Conservation (phyloP, 1,140 invertebrate genomes). For the Pseudomyrmex flavicornis region DNA sequence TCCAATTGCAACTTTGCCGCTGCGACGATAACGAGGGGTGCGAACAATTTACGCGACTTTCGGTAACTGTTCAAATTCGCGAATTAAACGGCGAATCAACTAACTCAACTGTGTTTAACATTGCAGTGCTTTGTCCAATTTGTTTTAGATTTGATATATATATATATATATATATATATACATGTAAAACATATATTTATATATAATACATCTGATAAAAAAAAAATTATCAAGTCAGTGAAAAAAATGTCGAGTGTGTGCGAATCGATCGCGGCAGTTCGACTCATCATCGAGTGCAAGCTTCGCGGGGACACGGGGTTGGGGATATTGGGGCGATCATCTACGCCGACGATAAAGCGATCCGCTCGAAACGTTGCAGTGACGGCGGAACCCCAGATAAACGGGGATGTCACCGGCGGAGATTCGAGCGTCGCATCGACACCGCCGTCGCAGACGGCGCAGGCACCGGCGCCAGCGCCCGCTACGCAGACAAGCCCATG, state of each 20-base stretch:
- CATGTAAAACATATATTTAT: neutral
- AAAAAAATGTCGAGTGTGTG: neutral
- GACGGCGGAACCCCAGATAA: constrained; percentile 82
- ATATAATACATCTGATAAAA: neutral
- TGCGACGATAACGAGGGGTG: constrained; percentile 10
- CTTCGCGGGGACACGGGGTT: constrained; percentile 21
- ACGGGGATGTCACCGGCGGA: constrained; percentile 79
- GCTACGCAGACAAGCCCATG: constrained; percentile 85
- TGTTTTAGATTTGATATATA: neutral
- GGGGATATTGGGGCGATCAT: neutral
- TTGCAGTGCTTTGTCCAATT: neutral
- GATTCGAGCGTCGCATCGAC: constrained; percentile 84
- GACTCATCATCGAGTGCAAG: constrained; percentile 67
- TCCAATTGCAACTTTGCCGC: constrained; percentile 13
- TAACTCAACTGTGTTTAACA: too few relatives aligned
- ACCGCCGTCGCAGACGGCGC: constrained; percentile 78
- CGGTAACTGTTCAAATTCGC: neutral
- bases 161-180: neutral
- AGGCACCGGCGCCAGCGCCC: constrained; percentile 67
- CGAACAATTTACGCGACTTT: neutral
- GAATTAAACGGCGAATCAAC: neutral
- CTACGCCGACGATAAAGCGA: constrained; percentile 52
- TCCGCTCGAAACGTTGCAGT: constrained; percentile 76
- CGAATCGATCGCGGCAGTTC: neutral
- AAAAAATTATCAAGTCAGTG: neutral